These are phyloP conservation scores for Drosophila suzukii DNA, from an alignment of 1,140 invertebrate genomes.

Conservation along the genomic window DNA sequence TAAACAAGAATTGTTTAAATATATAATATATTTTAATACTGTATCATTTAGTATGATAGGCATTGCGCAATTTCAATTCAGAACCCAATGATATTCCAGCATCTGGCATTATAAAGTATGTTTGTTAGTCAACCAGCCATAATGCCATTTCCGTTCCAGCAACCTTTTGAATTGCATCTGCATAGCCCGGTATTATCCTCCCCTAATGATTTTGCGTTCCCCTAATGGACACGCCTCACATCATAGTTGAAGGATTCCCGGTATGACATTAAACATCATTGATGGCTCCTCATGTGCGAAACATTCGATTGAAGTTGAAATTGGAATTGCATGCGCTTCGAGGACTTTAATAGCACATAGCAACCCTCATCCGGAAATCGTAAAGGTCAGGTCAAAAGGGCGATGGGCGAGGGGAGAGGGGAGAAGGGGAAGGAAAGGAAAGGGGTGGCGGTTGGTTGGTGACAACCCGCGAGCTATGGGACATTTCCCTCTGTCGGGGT, in stretches of 20 bases:
- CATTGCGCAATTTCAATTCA: not conserved
- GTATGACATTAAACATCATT: slow-evolving; percentile 49
- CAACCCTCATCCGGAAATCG: slow-evolving; percentile 39
- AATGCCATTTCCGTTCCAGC: slow-evolving; percentile 11
- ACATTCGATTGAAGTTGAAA: slow-evolving; percentile 36
- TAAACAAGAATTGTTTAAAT: no score
- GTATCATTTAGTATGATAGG: no score
- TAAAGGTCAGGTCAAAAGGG: slow-evolving; percentile 17
- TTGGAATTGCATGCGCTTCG: slow-evolving; percentile 40
- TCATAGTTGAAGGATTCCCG: slow-evolving; percentile 41
- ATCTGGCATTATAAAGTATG: not conserved
- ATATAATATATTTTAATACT: no score
- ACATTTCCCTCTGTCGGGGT: slow-evolving; percentile 32
- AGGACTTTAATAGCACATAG: slow-evolving; percentile 33
- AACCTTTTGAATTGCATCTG: slow-evolving; percentile 16
- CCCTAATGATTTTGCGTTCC: slow-evolving; percentile 32
- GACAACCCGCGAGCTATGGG: slow-evolving; percentile 39
- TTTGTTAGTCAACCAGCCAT: not conserved
- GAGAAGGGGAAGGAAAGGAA: not conserved
- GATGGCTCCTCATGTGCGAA: slow-evolving; percentile 47
- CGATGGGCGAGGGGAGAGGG: not conserved
- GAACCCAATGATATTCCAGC: not conserved
- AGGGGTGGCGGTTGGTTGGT: slow-evolving; percentile 34
- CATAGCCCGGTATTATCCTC: slow-evolving; percentile 13
- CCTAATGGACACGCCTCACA: slow-evolving; percentile 40